Base-by-base conservation (phyloP, 2,113 vertebrate genomes). In the Protomyctophum bolini region DNA sequence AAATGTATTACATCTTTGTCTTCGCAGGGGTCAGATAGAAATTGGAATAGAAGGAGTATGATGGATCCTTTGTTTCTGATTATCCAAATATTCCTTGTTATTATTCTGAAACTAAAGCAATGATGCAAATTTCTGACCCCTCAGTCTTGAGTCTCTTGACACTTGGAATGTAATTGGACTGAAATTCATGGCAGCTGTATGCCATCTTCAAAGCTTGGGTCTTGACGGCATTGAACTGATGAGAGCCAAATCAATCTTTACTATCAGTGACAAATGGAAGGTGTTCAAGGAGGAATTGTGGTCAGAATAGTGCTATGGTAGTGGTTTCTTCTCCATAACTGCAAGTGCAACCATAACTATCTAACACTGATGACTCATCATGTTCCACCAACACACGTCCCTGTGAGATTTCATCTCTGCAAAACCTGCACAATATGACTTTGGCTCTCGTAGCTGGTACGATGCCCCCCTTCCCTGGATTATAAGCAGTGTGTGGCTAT, bases 301-400 rank as follows among this genome's bases (percentile, higher is more conserved):
- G 33, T 41, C 28, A 29, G 7, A 14, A 50, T 64, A 70, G 33
- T 41, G 33, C 33, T 41, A 68, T 58, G 58, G 67, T 57, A n/a
- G 46, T 50, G 69, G 73, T 45, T 15, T 49, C 9, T 28, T 69
- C 61, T 59, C 55, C n/a, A n/a, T n/a, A n/a, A n/a, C n/a, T n/a
- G n/a, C n/a, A n/a, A 50, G 51, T 33, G 68, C 51, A 76, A 51
- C 58, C 33, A 1, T 41, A 41, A 6, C 33, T 11, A 33, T 45
- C 49, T 9, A 63, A 67, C 33, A 67, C 46, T 10, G 74, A 68
- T 87, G 86, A 89, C 75, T 87, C 86, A 89, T 28, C 54, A 21
- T 83, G 71, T 66, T 71, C 68, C 64, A 64, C 59, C 66, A 48
- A 58, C 2, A 6, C 46, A 6, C 46, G 55, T 82, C 58, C 77